Conservation (phyloP, 2,797 vertebrate species). For the Sebastes hubbsi region DNA sequence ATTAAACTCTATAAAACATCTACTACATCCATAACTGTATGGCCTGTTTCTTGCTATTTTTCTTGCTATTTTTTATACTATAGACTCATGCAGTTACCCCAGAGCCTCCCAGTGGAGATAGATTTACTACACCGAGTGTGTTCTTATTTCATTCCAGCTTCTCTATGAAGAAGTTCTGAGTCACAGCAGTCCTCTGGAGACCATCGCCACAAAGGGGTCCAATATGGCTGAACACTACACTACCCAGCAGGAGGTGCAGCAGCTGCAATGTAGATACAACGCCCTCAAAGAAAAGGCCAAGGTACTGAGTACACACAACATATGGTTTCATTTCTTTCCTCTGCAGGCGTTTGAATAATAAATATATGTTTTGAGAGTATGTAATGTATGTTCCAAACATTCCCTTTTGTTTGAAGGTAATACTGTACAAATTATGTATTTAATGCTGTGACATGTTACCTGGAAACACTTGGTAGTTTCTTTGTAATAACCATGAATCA, state of each 20-base stretch:
- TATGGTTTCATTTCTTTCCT: not conserved
- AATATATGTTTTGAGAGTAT: not conserved
- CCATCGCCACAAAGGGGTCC: conserved; percentile 91
- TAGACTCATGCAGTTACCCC: not conserved
- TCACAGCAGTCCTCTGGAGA: conserved; percentile 90
- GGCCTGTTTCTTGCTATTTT: not conserved
- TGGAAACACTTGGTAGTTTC: too few species aligned
- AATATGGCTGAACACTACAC: conserved; percentile 92
- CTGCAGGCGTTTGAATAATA: conserved; percentile 29
- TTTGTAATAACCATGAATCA: too few species aligned
- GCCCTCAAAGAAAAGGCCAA: conserved; percentile 88
- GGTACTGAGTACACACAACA: conserved; percentile 74
- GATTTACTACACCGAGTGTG: conserved; percentile 6
- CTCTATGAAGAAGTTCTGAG: conserved; percentile 95
- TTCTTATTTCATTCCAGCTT: conserved; percentile 80
- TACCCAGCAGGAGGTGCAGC: conserved; percentile 91
- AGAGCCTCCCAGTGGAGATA: not conserved
- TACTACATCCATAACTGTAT: not conserved
- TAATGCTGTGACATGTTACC: too few species aligned
- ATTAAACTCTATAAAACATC: not conserved
- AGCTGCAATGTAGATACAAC: conserved; percentile 89
- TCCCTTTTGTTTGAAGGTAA: too few species aligned
- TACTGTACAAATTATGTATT: too few species aligned
- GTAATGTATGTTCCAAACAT: not conserved
- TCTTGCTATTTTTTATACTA: not conserved